phyloP scores from a whole-genome alignment of 2,888 invertebrate genomes.

The Lasius fuliginosus region DNA sequence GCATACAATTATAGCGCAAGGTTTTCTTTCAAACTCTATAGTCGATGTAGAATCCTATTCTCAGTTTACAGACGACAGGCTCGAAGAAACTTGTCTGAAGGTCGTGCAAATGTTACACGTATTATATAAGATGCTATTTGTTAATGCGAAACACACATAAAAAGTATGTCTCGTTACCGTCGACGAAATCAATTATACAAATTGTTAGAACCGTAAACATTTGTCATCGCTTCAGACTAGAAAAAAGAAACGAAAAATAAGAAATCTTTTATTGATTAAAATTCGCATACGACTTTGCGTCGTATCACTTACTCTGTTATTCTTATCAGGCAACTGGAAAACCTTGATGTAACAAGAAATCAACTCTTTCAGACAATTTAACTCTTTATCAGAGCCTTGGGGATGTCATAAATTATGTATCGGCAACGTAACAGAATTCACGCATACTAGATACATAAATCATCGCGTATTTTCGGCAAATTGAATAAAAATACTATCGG shows the following conservation, averaged over 20 bases:
- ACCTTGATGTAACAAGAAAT: not conserved
- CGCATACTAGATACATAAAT: not conserved
- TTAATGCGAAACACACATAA: slow-evolving; percentile 12
- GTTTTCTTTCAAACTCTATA: slow-evolving; percentile 50
- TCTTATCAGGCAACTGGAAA: not conserved
- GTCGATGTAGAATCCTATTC: slow-evolving; percentile 43
- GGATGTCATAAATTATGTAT: not conserved
- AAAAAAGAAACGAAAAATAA: not conserved
- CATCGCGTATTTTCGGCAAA: not conserved
- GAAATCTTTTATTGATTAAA: not conserved
- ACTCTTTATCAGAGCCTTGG: slow-evolving; percentile 12
- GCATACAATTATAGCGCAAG: slow-evolving; percentile 52
- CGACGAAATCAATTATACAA: slow-evolving; percentile 3
- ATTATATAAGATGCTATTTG: slow-evolving; percentile 40
- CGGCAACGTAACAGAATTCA: not conserved
- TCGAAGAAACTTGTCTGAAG: slow-evolving; percentile 38
- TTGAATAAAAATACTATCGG: not conserved
- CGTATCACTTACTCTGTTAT: not conserved
- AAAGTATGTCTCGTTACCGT: not conserved
- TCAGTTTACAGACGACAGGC: slow-evolving; percentile 43
- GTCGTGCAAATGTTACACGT: slow-evolving; percentile 22
- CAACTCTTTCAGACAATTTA: slow-evolving; percentile 2
- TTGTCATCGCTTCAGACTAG: not conserved
- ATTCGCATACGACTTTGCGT: not conserved
- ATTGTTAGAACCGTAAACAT: not conserved